These are phyloP conservation scores for Aleiodes testaceus DNA, from an alignment of 2,888 invertebrate genomes.

Conservation along the genomic window DNA sequence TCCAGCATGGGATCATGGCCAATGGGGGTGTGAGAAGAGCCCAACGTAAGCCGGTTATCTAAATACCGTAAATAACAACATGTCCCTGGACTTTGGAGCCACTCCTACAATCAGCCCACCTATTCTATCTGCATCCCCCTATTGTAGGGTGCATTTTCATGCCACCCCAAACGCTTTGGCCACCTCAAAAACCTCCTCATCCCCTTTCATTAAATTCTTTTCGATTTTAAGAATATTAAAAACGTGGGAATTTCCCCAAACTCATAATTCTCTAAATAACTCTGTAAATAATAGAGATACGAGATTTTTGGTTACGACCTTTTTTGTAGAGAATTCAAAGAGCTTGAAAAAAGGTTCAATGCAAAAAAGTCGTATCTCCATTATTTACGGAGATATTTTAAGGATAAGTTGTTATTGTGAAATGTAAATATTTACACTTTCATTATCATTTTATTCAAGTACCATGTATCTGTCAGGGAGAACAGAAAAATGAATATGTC, in stretches of 20 bases:
- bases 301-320: no score
- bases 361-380: no score
- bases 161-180: slow-evolving; percentile 10
- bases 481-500: slow-evolving; percentile 69
- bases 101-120: slow-evolving; percentile 47
- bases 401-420: no score
- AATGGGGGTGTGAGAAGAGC: slow-evolving; percentile 64
- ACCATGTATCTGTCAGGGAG: slow-evolving; percentile 43
- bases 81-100: slow-evolving; percentile 49
- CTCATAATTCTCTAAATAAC: no score
- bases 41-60: slow-evolving; percentile 72
- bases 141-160: slow-evolving; percentile 27
- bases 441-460: slow-evolving; percentile 15
- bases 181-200: slow-evolving; percentile 29
- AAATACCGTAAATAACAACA: slow-evolving; percentile 72
- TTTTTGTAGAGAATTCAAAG: no score
- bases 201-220: slow-evolving; percentile 46
- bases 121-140: slow-evolving; percentile 35
- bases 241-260: no score
- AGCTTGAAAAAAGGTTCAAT: not conserved
- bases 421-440: no score
- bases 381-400: no score
- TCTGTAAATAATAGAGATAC: no score
- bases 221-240: slow-evolving; percentile 20
- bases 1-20: slow-evolving; percentile 67